Conservation (phyloP, 2,797 vertebrate genomes). For the Oceanodroma leucorhoa region DNA sequence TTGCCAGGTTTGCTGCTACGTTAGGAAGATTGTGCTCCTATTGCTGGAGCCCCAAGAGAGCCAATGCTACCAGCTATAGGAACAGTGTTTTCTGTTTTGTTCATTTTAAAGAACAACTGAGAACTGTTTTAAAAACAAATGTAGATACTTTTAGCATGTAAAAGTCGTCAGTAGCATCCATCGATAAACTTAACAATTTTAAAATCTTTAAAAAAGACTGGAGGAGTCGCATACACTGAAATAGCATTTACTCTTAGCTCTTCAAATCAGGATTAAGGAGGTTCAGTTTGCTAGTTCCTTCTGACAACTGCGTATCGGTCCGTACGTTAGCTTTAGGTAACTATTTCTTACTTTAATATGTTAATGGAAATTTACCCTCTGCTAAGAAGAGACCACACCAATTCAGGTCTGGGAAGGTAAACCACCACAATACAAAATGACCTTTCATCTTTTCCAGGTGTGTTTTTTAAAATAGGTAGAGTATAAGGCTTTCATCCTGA, state of each 20-base stretch:
- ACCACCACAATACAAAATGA: background rate
- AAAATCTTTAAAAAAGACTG: background rate
- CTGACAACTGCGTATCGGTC: background rate
- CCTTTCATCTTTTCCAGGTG: constrained; percentile 21
- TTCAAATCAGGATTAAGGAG: background rate
- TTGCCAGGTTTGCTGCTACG: background rate
- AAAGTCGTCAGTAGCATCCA: background rate
- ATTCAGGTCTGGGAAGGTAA: constrained; percentile 10
- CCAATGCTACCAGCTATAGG: background rate
- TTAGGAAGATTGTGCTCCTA: background rate
- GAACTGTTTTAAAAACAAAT: background rate
- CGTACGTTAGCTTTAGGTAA: background rate
- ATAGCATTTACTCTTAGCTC: background rate
- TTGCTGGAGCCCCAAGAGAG: background rate
- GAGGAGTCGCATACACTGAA: background rate
- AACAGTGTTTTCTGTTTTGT: background rate
- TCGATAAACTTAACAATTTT: background rate
- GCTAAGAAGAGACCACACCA: background rate
- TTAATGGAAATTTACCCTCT: background rate
- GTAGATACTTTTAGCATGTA: background rate
- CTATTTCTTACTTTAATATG: background rate
- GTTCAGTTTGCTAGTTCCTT: background rate
- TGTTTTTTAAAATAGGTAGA: background rate
- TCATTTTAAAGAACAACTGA: background rate
- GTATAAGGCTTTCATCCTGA: background rate